phyloP scores from a whole-genome alignment of 2,888 invertebrate genomes.

The Noctua pronuba region DNA sequence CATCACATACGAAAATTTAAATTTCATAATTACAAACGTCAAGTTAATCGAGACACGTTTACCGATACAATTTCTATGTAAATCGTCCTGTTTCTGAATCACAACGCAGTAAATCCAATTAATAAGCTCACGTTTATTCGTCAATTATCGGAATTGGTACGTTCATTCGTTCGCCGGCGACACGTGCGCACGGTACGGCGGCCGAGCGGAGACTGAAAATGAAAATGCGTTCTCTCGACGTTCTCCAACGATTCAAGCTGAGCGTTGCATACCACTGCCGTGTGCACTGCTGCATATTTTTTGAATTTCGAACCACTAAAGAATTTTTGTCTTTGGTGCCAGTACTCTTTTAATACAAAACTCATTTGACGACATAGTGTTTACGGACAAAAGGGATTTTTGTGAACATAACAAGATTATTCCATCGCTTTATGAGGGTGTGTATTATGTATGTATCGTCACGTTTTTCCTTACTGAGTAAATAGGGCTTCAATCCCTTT shows the following conservation, averaged over 20 bases:
- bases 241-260: slow-evolving; percentile 54
- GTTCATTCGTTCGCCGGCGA: slow-evolving; percentile 25
- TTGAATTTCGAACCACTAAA: slow-evolving; percentile 44
- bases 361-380: slow-evolving; percentile 42
- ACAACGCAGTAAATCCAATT: slow-evolving; percentile 66
- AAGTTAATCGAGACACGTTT: slow-evolving; percentile 57
- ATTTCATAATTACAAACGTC: slow-evolving; percentile 50
- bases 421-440: slow-evolving; percentile 47
- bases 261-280: slow-evolving; percentile 56
- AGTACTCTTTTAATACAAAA: slow-evolving; percentile 32
- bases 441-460: slow-evolving; percentile 56
- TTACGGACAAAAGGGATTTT: slow-evolving; percentile 41
- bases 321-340: slow-evolving; percentile 42
- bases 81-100: slow-evolving; percentile 65
- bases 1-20: slow-evolving; percentile 56
- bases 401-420: slow-evolving; percentile 60
- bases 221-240: slow-evolving; percentile 53
- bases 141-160: slow-evolving; percentile 64
- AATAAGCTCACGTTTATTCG: slow-evolving; percentile 69
- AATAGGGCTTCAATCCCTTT: slow-evolving; percentile 63
- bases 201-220: slow-evolving; percentile 56
- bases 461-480: slow-evolving; percentile 60
- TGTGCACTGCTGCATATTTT: slow-evolving; percentile 60
- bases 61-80: slow-evolving; percentile 65
- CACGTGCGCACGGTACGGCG: slow-evolving; percentile 50